Base-by-base conservation (phyloP, 2,888 invertebrate genomes). In the Andrena bicolor region DNA sequence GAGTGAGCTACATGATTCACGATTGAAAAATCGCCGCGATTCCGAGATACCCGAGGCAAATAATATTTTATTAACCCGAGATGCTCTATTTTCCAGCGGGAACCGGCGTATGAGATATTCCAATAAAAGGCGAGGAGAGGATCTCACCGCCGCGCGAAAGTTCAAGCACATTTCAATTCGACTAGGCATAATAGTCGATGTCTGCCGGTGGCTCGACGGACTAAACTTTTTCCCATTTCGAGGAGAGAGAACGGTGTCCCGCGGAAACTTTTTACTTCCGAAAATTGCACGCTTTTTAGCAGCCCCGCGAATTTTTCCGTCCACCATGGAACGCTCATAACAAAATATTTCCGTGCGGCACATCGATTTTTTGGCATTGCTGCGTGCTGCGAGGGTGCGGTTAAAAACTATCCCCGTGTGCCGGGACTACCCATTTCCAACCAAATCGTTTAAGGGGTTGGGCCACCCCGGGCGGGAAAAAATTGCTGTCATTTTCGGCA, bases 231-330 rank as follows among this genome's bases (percentile, higher is more conserved):
- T 28, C 70, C 70, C 69, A 58, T 76, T 70, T 48, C 10, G 16
- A 30, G 0, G 8, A 30, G 13, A 30, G 16, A 48, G 26, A 66
- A 69, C 7, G 49, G 23, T 41, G 70, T 71, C 30, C 63, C 61
- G 23, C 26, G 20, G 20, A 20, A 82, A 82, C 82, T 82, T 83
- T 74, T 71, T 82, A 82, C 82, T 71, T 51, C 66, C 58, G 68
- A 78, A 71, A 82, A 78, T 70, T 74, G 66, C 66, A 6, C 53
- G 32, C n/a, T 30, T 58, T 69, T 56, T 20, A 61, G 48, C 20
- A 53, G 1, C 13, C 0, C 23, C 64, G 8, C 51, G 64, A 53
- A 80, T 65, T 81, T 82, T 76, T 30, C 35, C 78, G 63, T 61
- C 60, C 26, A 53, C 28, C 56, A 6, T 49, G 63, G 79, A 68